These are phyloP conservation scores for Beris chalybata DNA, from an alignment of 2,888 invertebrate species.

Conservation along the genomic window DNA sequence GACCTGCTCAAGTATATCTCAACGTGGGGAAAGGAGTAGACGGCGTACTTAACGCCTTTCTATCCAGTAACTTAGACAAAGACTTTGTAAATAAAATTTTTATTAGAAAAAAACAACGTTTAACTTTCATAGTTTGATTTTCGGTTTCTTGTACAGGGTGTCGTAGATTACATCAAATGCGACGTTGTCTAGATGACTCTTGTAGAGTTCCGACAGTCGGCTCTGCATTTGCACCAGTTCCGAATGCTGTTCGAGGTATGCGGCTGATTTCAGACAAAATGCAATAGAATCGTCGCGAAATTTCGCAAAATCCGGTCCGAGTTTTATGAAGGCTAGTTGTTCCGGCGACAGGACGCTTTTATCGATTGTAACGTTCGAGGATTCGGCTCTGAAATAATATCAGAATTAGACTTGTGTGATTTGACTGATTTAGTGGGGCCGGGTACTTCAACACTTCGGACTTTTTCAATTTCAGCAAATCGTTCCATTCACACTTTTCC, in stretches of 20 bases:
- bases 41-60: background rate
- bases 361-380: constrained; percentile 28
- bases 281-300: constrained; percentile 44
- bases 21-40: constrained; percentile 50
- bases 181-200: constrained; percentile 35
- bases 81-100: background rate
- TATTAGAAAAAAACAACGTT: background rate
- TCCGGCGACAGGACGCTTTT: constrained; percentile 42
- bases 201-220: constrained; percentile 41
- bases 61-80: constrained; percentile 8
- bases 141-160: constrained; percentile 32
- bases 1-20: constrained; percentile 81
- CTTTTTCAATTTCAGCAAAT: constrained; percentile 36
- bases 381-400: background rate
- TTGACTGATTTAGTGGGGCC: constrained; percentile 2
- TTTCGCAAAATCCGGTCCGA: constrained; percentile 43
- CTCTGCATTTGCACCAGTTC: constrained; percentile 43
- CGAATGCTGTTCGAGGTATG: constrained; percentile 43
- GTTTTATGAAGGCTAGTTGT: constrained; percentile 45
- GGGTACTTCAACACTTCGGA: constrained; percentile 35
- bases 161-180: constrained; percentile 36
- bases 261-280: constrained; percentile 43
- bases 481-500: constrained; percentile 45
- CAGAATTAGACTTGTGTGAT: background rate
- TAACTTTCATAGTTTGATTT: background rate